Evolutionary conservation across 2,113 vertebrate species (phyloP).

Genomic region (Canis aureus): DNA sequence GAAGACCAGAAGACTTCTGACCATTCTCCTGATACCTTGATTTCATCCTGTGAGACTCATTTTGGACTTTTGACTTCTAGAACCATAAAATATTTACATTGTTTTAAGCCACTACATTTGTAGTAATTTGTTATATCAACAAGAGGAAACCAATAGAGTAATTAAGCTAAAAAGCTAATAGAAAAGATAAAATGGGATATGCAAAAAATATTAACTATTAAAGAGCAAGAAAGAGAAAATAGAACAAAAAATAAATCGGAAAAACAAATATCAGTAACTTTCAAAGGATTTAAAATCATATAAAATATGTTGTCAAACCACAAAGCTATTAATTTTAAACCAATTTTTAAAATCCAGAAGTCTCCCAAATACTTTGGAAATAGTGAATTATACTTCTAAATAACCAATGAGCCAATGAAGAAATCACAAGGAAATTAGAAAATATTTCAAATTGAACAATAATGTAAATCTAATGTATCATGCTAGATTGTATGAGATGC

Average conservation of each 20-base stretch:
- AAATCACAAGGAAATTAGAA: background rate
- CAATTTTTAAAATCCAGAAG: background rate
- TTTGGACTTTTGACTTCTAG: background rate
- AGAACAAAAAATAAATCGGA: background rate
- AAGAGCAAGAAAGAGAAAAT: background rate
- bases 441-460: background rate
- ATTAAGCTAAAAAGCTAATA: background rate
- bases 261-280: slow-evolving; percentile 4
- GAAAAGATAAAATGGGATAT: background rate
- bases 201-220: background rate
- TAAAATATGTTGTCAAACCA: background rate
- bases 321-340: background rate
- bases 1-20: background rate
- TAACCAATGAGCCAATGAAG: background rate
- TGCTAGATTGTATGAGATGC: background rate
- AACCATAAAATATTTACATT: background rate
- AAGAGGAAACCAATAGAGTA: background rate
- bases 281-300: background rate
- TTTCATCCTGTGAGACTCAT: background rate
- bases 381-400: background rate
- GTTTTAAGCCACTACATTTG: background rate
- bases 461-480: background rate
- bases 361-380: background rate
- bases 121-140: background rate
- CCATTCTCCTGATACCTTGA: background rate